A percentile compares a stretch with the other conserved stretches of the same genome.
Conservation (phyloP, 2,888 invertebrate genomes). For the Apotomis turbidana region DNA sequence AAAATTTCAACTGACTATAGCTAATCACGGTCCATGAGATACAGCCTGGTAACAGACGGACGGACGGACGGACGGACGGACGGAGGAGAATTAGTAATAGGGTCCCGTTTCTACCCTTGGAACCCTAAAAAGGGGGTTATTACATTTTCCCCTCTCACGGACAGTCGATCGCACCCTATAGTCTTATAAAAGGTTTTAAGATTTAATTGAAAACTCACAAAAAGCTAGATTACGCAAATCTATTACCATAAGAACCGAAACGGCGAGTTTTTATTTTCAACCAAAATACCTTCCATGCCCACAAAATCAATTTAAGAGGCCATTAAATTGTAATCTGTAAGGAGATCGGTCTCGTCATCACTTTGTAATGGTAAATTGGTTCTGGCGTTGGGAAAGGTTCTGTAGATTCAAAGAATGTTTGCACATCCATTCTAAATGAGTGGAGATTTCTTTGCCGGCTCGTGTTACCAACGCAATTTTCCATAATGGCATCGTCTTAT, state of each 20-base stretch:
- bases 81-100: too few species aligned
- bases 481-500: too few species aligned
- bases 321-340: slow-evolving; percentile 41
- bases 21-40: too few species aligned
- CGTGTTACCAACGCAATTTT: too few species aligned
- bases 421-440: background rate
- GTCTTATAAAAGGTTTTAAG: background rate
- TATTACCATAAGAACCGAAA: slow-evolving; percentile 30
- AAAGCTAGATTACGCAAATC: slow-evolving; percentile 27
- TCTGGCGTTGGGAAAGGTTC: background rate
- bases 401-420: background rate
- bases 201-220: slow-evolving; percentile 4
- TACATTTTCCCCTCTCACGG: too few species aligned
- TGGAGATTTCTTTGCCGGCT: background rate
- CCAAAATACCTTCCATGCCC: slow-evolving; percentile 22
- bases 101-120: too few species aligned
- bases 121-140: too few species aligned
- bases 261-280: slow-evolving; percentile 26
- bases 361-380: slow-evolving; percentile 38
- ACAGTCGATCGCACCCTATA: too few species aligned
- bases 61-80: too few species aligned
- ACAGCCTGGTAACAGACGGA: too few species aligned
- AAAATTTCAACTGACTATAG: too few species aligned
- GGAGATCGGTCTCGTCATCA: slow-evolving; percentile 32
- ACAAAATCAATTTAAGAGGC: slow-evolving; percentile 31